Evolutionary conservation across 1,140 invertebrate species (phyloP).

Genomic region (Danaus melanippus): DNA sequence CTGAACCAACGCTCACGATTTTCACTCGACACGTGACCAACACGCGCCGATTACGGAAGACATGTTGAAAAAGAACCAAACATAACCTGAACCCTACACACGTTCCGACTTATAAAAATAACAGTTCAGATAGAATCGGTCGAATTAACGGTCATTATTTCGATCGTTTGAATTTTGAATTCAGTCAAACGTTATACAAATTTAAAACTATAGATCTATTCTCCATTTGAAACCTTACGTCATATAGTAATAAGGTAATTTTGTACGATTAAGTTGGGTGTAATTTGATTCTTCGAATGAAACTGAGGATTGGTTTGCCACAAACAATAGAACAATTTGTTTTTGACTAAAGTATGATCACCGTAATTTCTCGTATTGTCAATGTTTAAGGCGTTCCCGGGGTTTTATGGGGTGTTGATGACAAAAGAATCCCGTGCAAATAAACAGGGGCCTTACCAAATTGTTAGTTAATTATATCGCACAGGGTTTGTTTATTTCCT

Average conservation of each 20-base stretch:
- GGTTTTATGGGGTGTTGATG: conserved; percentile 33
- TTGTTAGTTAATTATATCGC: neutral
- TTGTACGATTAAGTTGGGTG: conserved; percentile 2
- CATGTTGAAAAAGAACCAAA: conserved; percentile 39
- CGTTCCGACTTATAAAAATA: neutral
- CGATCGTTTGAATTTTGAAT: conserved; percentile 55
- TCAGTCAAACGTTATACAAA: conserved; percentile 16
- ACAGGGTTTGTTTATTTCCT: no score
- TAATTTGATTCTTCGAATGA: conserved; percentile 32
- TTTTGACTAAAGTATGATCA: conserved; percentile 25
- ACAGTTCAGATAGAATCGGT: conserved; percentile 24
- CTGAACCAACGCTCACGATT: conserved; percentile 55
- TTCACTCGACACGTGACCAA: conserved; percentile 47
- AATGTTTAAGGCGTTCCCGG: conserved; percentile 25
- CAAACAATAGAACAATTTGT: conserved; percentile 39
- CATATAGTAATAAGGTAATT: conserved; percentile 14
- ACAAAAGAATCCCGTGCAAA: conserved; percentile 20
- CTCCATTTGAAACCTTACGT: conserved; percentile 18
- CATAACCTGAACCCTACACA: conserved; percentile 16
- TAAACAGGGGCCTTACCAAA: conserved; percentile 17
- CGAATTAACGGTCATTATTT: conserved; percentile 49
- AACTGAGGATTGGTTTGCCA: conserved; percentile 37
- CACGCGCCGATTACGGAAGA: conserved; percentile 38
- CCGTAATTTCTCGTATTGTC: conserved; percentile 55
- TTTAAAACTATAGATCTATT: conserved; percentile 6